Base-by-base conservation (phyloP, 2,113 vertebrate genomes). In the Sakesphorus luctuosus region DNA sequence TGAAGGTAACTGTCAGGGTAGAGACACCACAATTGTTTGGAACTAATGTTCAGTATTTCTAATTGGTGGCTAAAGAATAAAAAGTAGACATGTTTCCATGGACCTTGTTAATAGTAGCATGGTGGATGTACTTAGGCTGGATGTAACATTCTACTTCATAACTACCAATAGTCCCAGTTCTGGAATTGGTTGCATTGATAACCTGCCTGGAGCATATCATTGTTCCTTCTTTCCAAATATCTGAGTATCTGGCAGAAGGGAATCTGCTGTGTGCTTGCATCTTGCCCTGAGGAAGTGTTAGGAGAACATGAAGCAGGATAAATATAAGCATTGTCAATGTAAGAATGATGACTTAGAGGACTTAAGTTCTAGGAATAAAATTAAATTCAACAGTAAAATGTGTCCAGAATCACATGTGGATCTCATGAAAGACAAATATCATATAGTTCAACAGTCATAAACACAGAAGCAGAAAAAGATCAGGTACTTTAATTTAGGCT, bases 161-260 rank as follows among this genome's bases (percentile, higher is more conserved):
- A 21, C 6, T 18, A 44, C 5, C 13, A 65, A 24, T 87, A 63
- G 13, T 43, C 15, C 8, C 29, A 10, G 6, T 46, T 84, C 55
- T n/a, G 49, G 21, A 66, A 29, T 1, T 56, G 4, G 47, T 77
- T 58, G 6, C 13, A 8, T 2, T n/a, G 31, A 52, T 77, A 44
- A 58, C 31, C 19, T 71, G 50, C 8, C 15, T 67, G 46, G n/a
- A 69, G n/a, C 31, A 18, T 9, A 66, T 25, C n/a, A 56, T 24
- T 26, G 24, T 3, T 85, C 26, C 17, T 49, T 66, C 68, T 36
- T 31, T 47, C n/a, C 46, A 69, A 40, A 18, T 58, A n/a, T 43
- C 43, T 53, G 35, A 85, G 11, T 18, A 15, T 43, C 11, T 31
- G 44, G 31, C 67, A 69, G 52, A 56, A 5, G 3, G 0, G 0